Evolutionary conservation across 2,113 vertebrate genomes (phyloP).

Genomic region (Dasyprocta punctata): DNA sequence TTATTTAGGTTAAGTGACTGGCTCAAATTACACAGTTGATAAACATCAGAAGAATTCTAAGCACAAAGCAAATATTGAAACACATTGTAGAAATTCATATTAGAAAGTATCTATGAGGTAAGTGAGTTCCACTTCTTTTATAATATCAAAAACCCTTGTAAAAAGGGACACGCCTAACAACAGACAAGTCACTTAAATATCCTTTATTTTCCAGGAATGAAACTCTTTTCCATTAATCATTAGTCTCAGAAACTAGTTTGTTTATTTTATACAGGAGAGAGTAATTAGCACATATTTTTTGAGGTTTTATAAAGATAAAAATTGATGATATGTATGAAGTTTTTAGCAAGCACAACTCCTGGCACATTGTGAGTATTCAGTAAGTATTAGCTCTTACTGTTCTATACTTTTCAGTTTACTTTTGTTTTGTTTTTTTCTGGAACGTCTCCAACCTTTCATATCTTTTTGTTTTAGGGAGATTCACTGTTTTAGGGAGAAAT

Average conservation of each 20-base stretch:
- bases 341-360: background rate
- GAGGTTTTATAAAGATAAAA: conserved; percentile 12
- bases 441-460: background rate
- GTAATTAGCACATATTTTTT: conserved; percentile 5
- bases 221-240: background rate
- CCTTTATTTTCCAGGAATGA: conserved; percentile 32
- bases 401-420: background rate
- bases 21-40: background rate
- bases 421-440: background rate
- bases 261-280: background rate
- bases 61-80: background rate
- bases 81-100: background rate
- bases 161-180: background rate
- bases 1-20: background rate
- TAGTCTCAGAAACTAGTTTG: background rate
- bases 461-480: background rate
- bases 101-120: background rate
- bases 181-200: background rate
- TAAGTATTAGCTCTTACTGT: background rate
- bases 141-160: background rate
- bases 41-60: background rate
- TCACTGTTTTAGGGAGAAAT: background rate
- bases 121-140: background rate
- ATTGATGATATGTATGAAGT: background rate
- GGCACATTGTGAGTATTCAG: background rate